Evolutionary conservation across 1,140 invertebrate genomes (phyloP).

Genomic region (Holcopasites calliopsidis): DNA sequence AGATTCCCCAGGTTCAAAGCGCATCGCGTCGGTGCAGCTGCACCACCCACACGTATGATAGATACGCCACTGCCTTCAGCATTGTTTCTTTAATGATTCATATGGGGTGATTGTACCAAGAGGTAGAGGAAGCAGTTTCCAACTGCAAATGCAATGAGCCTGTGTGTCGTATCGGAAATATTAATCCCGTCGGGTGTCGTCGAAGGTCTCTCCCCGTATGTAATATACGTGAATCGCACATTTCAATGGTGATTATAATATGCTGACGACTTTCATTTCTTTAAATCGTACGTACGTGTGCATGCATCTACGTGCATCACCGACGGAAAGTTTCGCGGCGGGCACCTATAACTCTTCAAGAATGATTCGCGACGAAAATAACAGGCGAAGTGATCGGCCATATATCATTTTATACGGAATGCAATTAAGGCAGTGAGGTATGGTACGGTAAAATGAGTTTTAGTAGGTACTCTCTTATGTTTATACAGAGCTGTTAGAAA

Average conservation of each 20-base stretch:
- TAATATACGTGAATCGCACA: constrained; percentile 25
- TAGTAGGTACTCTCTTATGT: too few species aligned
- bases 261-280: not conserved
- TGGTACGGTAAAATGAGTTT: too few species aligned
- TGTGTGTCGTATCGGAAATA: constrained; percentile 59
- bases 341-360: too few species aligned
- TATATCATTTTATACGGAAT: too few species aligned
- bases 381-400: too few species aligned
- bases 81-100: constrained; percentile 68
- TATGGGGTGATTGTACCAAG: constrained; percentile 64
- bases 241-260: constrained; percentile 1
- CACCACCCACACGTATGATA: constrained; percentile 65
- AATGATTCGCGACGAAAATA: too few species aligned
- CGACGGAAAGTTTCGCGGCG: too few species aligned
- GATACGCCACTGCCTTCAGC: constrained; percentile 67
- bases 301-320: not conserved
- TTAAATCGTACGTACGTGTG: not conserved
- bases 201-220: constrained; percentile 15
- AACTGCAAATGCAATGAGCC: constrained; percentile 61
- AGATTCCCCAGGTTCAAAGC: constrained; percentile 54
- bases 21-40: constrained; percentile 57
- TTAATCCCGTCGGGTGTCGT: constrained; percentile 53
- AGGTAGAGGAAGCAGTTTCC: constrained; percentile 64
- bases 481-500: too few species aligned
- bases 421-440: too few species aligned